Conservation (phyloP, 2,888 invertebrate species). For the Horisme vitalbata region DNA sequence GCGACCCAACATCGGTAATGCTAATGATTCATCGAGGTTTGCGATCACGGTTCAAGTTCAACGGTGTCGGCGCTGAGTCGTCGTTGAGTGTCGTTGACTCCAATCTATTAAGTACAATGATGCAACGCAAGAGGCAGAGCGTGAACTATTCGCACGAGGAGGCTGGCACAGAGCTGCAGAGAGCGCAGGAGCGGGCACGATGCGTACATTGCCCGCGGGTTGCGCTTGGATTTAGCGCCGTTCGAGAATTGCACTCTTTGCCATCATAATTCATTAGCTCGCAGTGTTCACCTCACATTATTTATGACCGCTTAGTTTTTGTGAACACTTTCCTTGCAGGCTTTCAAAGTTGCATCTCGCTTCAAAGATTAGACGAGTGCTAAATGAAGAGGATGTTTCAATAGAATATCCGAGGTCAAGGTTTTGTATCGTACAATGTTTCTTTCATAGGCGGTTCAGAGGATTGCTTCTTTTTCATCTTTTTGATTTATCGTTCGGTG, state of each 20-base stretch:
- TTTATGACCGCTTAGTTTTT: constrained; percentile 72
- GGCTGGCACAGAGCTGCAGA: constrained; percentile 40
- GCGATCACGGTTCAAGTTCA: constrained; percentile 53
- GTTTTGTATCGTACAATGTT: constrained; percentile 55
- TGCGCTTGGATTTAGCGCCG: constrained; percentile 45
- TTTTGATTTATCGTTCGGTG: constrained; percentile 51
- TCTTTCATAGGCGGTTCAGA: constrained; percentile 48
- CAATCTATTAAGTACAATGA: constrained; percentile 57
- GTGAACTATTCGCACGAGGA: constrained; percentile 65
- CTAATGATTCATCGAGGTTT: constrained; percentile 43
- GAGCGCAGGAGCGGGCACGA: constrained; percentile 26
- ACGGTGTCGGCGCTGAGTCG: constrained; percentile 59
- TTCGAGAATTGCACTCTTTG: constrained; percentile 48
- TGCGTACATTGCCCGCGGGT: constrained; percentile 49
- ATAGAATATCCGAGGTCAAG: constrained; percentile 67
- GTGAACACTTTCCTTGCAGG: constrained; percentile 60
- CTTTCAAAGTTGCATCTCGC: constrained; percentile 54
- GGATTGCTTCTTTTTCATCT: constrained; percentile 40
- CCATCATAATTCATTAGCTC: constrained; percentile 76
- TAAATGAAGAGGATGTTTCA: constrained; percentile 66
- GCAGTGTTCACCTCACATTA: constrained; percentile 66
- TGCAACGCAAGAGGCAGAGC: constrained; percentile 63
- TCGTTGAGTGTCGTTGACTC: constrained; percentile 67
- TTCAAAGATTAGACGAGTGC: constrained; percentile 26
- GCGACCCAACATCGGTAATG: constrained; percentile 39